Evolutionary conservation across 2,888 invertebrate genomes (phyloP), one percentile per base, ranked within the genome.

Genomic region (Epinotia bilunana): DNA sequence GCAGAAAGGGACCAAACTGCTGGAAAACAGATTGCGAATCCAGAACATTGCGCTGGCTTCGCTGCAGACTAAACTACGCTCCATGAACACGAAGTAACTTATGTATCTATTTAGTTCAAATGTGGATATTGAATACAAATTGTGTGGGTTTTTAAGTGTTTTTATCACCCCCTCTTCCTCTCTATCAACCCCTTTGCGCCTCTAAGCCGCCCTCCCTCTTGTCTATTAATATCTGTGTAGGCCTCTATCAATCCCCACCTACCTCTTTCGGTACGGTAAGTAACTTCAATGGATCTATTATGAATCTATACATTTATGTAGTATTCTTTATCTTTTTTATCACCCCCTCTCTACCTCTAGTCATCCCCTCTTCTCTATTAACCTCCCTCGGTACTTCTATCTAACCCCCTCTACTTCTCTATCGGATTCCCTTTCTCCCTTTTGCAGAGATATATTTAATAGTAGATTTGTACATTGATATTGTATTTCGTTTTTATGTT

Each of bases 31-130:
- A 46, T 79, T 82, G 0, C 90, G 85, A 49, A 88, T 94, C 55
- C 90, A 92, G 58, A 88, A 90, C 61, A 92, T 92, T 3, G 90
- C 93, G 0, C 77, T 93, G 28, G 79, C 86, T 0, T 91, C 93
- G 0, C 77, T 90, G 0, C 87, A 89, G 57, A 90, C 80, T 77
- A 89, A 90, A 76, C 73, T 92, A 65, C 49, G 62, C 18, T 18
- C 16, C 12, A 68, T 78, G 72, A 64, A 73, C 11, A 60, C 55
- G 13, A 63, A 82, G 86, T 53, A 53, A n/a, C 53, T 53, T 6
- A n/a, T 16, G 13, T 49, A 49, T 6, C 16, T 53, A 53, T 53
- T 53, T 9, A 39, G 39, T 39, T 39, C 39, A 39, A 39, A 39
- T 39, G 53, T 53, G 53, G 53, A 49, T n/a, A 53, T 53, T 53